A percentile compares a stretch with the other conserved stretches of the same genome.
These are phyloP conservation scores for Rhyzopertha dominica DNA, from an alignment of 1,140 invertebrate species.

Conservation along the genomic window DNA sequence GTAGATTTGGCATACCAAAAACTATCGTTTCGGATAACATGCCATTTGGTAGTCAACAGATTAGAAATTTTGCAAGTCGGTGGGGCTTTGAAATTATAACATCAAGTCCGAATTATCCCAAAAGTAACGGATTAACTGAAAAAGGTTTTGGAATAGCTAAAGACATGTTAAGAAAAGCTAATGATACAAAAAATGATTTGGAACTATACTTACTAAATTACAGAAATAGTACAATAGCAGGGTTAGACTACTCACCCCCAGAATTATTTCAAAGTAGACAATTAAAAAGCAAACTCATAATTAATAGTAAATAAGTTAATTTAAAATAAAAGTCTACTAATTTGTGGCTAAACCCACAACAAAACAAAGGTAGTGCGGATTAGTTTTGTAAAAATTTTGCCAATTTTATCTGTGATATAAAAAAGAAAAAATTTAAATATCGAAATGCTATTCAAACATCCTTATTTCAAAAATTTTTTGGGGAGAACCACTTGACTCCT, in stretches of 20 bases:
- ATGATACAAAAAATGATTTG: conserved; percentile 19
- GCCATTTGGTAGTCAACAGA: conserved; percentile 25
- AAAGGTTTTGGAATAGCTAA: conserved; percentile 31
- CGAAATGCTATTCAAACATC: too few species aligned
- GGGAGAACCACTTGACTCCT: too few species aligned
- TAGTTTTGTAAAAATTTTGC: too few species aligned
- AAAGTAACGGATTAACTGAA: conserved; percentile 35
- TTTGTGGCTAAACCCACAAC: too few species aligned
- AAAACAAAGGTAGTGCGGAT: too few species aligned
- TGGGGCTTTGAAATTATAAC: conserved; percentile 29
- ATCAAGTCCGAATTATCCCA: conserved; percentile 29
- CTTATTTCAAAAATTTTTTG: too few species aligned
- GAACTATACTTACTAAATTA: conserved; percentile 15
- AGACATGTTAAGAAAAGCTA: conserved; percentile 29
- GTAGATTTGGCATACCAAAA: conserved; percentile 32
- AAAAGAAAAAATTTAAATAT: too few species aligned
- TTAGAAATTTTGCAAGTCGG: conserved; percentile 28
- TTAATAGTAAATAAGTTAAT: conserved; percentile 1
- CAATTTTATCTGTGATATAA: too few species aligned
- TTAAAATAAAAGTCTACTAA: too few species aligned
- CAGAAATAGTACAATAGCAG: conserved; percentile 16
- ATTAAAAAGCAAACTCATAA: conserved; percentile 16
- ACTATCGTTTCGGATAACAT: conserved; percentile 33
- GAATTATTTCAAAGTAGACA: conserved; percentile 21
- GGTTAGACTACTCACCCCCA: conserved; percentile 13